Evolutionary conservation across 2,888 invertebrate genomes (phyloP).

Genomic region (Ephialtes manifestator): DNA sequence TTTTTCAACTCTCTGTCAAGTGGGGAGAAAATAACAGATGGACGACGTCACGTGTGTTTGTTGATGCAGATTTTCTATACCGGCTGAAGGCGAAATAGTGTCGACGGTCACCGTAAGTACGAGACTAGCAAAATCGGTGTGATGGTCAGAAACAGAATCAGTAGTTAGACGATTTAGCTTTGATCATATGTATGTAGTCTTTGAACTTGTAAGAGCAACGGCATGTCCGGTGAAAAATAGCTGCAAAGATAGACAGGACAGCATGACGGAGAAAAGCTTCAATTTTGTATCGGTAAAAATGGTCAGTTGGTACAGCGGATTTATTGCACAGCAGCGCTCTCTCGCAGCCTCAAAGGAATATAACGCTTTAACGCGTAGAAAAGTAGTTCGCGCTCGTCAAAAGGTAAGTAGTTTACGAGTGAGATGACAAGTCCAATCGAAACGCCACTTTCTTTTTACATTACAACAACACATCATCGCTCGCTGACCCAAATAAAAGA

Average conservation of each 20-base stretch:
- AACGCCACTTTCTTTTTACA: not conserved
- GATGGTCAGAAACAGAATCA: not conserved
- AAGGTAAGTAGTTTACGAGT: not conserved
- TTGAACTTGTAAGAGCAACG: not conserved
- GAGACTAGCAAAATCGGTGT: not conserved
- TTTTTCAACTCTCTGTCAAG: not conserved
- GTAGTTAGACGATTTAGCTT: not conserved
- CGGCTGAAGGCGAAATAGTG: not conserved
- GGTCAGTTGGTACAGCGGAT: not conserved
- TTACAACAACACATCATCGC: too few species aligned
- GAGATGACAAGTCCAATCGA: not conserved
- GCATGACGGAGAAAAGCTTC: not conserved
- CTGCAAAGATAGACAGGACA: conserved; percentile 10
- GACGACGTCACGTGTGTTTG: not conserved
- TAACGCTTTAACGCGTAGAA: not conserved
- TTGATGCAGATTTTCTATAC: not conserved
- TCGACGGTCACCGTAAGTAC: not conserved
- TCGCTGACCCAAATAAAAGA: not conserved
- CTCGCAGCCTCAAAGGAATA: not conserved
- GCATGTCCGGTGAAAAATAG: conserved; percentile 4
- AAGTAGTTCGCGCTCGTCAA: not conserved
- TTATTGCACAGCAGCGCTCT: not conserved
- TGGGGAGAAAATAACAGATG: not conserved
- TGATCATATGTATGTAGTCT: not conserved
- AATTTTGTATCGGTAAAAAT: not conserved